phyloP scores from a whole-genome alignment of 2,113 vertebrate species.

The Paracanthobrama guichenoti region DNA sequence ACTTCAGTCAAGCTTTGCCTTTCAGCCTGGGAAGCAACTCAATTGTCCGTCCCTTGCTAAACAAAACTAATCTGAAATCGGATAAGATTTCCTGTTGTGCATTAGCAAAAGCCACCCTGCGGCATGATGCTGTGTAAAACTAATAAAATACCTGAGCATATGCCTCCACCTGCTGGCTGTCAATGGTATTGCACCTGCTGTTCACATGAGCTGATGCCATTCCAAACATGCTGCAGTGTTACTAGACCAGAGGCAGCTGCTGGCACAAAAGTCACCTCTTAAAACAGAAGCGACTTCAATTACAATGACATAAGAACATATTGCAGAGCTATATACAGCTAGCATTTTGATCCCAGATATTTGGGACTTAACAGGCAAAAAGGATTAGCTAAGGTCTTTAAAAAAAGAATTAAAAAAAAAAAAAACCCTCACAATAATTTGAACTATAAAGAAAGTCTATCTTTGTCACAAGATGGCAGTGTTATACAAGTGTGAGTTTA shows the following conservation, averaged over 20 bases:
- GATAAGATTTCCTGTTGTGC: not conserved
- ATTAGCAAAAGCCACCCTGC: not conserved
- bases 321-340: not conserved
- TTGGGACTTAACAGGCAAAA: not conserved
- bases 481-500: not conserved
- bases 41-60: constrained; percentile 13
- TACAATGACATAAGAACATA: not conserved
- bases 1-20: not conserved
- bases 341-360: not conserved
- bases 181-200: not conserved
- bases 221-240: not conserved
- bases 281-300: not conserved
- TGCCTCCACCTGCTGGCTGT: constrained; percentile 47
- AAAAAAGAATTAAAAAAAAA: no score
- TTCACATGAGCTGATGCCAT: not conserved
- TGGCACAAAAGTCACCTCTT: not conserved
- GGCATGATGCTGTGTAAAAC: not conserved
- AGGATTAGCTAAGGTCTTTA: no score
- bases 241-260: not conserved
- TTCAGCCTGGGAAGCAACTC: constrained; percentile 29
- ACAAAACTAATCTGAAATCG: constrained; percentile 30
- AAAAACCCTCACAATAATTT: not conserved
- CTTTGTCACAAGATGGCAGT: constrained; percentile 33
- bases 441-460: not conserved
- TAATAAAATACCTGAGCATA: constrained; percentile 11